Base-by-base conservation (phyloP, 2,113 vertebrate species). In the Gallinago paraguaiae region DNA sequence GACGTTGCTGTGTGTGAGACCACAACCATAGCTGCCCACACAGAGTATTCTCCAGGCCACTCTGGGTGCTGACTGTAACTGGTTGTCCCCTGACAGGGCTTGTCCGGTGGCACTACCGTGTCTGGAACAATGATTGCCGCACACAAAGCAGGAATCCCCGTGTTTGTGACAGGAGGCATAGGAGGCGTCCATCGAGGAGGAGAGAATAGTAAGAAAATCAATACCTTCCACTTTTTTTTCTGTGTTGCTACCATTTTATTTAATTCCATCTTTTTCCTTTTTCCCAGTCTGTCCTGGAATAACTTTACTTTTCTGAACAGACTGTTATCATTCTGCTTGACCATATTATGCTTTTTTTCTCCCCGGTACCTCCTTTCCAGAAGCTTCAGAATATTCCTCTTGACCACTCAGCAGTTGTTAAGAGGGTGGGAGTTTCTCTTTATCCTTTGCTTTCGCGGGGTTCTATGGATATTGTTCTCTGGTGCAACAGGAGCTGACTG, bases 81-180 rank as follows among this genome's bases (percentile, higher is more conserved):
- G 56, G 4, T 60, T 94, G 33, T 83, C 91, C 59, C 93, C 88
- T 35, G 6, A 60, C 95, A 99, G 99, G 98, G 98, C 59, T 96
- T 99, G 27, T 98, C 99, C 0, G 99, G 99, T 37, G 99, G 99
- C 59, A 99, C 98, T 5, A 99, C 99, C 0, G 99, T 99, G 56
- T 99, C 99, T 1, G 98, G 98, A 88, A 99, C 99, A 8, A 99
- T 99, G 98, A 98, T 99, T 25, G 98, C 96, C 0, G 99, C 99
- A 9, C 98, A 99, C 91, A 98, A 86, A 92, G 98, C 95, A 15
- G 98, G 98, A 74, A 99, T 99, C 93, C 96, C 94, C 2, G 95
- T 99, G n/a, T 99, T 99, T 97, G 98, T 99, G 79, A 98, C 99
- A 0, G 99, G 99, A 0, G 99, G 99, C 51, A 98, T 99, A 25